Evolutionary conservation across 2,113 vertebrate genomes (phyloP).

Genomic region (Puntigrus tetrazona): DNA sequence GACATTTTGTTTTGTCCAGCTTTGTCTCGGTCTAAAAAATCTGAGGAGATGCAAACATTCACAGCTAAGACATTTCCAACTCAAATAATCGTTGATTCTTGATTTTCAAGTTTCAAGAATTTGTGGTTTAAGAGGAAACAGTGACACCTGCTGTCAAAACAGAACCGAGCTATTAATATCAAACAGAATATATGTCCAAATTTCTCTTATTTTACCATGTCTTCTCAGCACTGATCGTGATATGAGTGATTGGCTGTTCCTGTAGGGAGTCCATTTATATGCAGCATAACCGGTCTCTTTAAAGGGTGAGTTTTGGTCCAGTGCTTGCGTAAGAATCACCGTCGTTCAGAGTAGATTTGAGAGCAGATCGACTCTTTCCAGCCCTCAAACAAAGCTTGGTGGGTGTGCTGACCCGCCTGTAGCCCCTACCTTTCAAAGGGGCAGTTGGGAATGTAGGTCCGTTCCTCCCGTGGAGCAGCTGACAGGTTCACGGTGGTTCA

Average conservation of each 20-base stretch:
- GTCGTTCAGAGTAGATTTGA: slow-evolving; percentile 17
- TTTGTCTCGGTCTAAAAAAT: too few species aligned
- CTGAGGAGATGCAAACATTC: too few species aligned
- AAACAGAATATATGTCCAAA: not conserved
- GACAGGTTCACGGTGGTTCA: slow-evolving; percentile 39
- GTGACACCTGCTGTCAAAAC: slow-evolving; percentile 48
- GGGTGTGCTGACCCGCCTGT: slow-evolving; percentile 28
- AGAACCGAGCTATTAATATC: slow-evolving; percentile 25
- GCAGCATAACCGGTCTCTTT: not conserved
- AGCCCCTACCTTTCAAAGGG: slow-evolving; percentile 31
- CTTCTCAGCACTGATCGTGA: slow-evolving; percentile 11
- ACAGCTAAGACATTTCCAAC: too few species aligned
- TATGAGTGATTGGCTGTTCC: slow-evolving; percentile 2
- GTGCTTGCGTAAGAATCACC: not conserved
- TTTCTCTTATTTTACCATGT: not conserved
- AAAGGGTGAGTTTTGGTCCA: slow-evolving; percentile 2
- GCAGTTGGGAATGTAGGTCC: slow-evolving; percentile 45
- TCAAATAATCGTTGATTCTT: too few species aligned
- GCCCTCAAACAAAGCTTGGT: slow-evolving; percentile 13
- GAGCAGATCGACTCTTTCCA: slow-evolving; percentile 14
- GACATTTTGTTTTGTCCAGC: too few species aligned
- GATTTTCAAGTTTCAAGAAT: too few species aligned
- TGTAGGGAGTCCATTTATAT: not conserved
- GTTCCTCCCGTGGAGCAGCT: slow-evolving; percentile 23
- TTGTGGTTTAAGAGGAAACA: slow-evolving; percentile 35